A percentile compares a stretch with the other conserved stretches of the same genome.
phyloP scores from a whole-genome alignment of 2,888 invertebrate genomes.

The Bruchidius siliquastri region DNA sequence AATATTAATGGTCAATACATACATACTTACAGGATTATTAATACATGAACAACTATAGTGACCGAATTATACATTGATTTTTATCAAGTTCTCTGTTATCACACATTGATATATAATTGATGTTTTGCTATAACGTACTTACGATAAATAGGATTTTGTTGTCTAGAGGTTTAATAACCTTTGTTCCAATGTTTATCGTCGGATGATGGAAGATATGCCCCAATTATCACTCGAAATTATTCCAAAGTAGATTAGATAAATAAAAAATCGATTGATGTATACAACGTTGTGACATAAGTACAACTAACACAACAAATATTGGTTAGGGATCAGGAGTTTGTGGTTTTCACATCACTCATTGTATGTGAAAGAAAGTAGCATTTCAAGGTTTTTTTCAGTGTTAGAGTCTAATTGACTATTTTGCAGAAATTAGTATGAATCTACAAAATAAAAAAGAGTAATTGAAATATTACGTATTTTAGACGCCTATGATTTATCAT shows the following conservation, averaged over 20 bases:
- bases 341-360: too few species aligned
- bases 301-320: background rate
- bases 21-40: too few species aligned
- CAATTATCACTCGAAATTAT: background rate
- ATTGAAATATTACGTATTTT: too few species aligned
- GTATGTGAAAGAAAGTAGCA: too few species aligned
- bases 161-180: background rate
- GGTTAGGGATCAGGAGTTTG: background rate
- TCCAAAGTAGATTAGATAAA: background rate
- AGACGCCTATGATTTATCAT: too few species aligned
- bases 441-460: too few species aligned
- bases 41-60: background rate
- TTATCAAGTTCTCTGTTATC: background rate
- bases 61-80: background rate
- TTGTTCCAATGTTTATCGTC: background rate
- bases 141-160: background rate
- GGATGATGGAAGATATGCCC: background rate
- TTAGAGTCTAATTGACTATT: too few species aligned
- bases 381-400: too few species aligned
- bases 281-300: background rate
- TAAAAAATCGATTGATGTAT: background rate
- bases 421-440: too few species aligned
- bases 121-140: background rate
- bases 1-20: too few species aligned
- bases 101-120: background rate